Base-by-base conservation (phyloP, 2,113 vertebrate species). In the Sapayoa aenigma region DNA sequence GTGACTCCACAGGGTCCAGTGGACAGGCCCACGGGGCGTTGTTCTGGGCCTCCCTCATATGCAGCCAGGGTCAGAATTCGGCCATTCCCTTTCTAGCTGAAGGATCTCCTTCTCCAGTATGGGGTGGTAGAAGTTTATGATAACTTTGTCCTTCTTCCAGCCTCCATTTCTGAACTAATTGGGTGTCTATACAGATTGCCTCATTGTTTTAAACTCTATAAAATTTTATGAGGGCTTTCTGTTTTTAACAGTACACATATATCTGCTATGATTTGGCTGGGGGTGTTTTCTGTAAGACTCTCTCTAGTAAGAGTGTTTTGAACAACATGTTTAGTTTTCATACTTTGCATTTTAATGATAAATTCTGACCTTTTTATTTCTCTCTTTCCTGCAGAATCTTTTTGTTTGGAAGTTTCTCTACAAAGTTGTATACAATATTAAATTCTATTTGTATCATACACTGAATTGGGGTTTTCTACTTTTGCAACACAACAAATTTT, bases 1-100 rank as follows among this genome's bases (percentile, higher is more conserved):
- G 59, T 8, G 39, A 37, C 69, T 50, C 27, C 42, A 4, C 8
- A 18, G 81, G 39, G 56, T 71, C 18, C n/a, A 25, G 44, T 2
- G 14, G 63, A n/a, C n/a, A 28, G 25, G 7, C 31, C 31, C 28
- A 12, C 0, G 4, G 20, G 66, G 55, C 1, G 1, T n/a, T 20
- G 39, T 52, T 89, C 27, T 27, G 22, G 16, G 31, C 24, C 53
- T 69, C 59, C 49, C 59, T 52, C 3, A 0, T 13, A 11, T 0
- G 4, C 3, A 22, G 13, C 13, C 1, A 0, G 27, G 24, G 25
- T 14, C 55, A 63, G 60, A 67, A 71, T 46, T 21, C 0, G 2
- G 49, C 39, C 20, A 2, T 81, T 67, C 46, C 41, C 13, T 41
- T 74, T 67, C 9, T 5, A 37, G 18, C 11, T 3, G 0, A 77